phyloP scores from a whole-genome alignment of 1,140 invertebrate species.

The Leptinotarsa defecta region DNA sequence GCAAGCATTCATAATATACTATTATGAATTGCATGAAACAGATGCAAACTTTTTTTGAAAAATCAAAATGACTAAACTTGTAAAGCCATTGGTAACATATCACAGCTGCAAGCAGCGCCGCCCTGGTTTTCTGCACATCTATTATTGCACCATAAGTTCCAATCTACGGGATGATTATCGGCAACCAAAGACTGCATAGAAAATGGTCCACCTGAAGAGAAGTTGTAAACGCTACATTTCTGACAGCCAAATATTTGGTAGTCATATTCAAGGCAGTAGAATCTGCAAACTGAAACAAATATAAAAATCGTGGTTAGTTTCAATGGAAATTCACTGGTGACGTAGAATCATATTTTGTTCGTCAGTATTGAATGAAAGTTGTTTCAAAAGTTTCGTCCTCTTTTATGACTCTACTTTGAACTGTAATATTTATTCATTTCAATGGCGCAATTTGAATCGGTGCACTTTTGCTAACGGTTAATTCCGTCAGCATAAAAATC shows the following conservation, averaged over 20 bases:
- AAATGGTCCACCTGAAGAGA: background rate
- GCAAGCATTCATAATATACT: too few species aligned
- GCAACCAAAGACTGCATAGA: background rate
- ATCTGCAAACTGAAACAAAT: constrained; percentile 40
- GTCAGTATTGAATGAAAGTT: too few species aligned
- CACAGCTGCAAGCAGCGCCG: constrained; percentile 63
- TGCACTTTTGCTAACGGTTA: too few species aligned
- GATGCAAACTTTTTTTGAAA: too few species aligned
- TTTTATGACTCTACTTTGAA: too few species aligned
- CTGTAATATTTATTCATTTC: too few species aligned
- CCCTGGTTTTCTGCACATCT: constrained; percentile 60
- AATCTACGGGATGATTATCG: constrained; percentile 43
- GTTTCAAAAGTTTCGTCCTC: too few species aligned
- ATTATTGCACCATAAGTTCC: constrained; percentile 58
- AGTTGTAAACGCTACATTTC: constrained; percentile 38
- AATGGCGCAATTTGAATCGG: too few species aligned
- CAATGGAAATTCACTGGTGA: too few species aligned
- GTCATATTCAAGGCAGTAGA: constrained; percentile 49
- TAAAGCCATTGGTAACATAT: constrained; percentile 55
- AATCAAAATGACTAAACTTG: background rate
- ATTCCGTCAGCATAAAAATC: too few species aligned
- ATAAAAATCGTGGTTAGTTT: background rate
- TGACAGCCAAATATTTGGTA: constrained; percentile 48
- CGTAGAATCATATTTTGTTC: too few species aligned
- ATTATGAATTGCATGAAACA: too few species aligned